phyloP scores from a whole-genome alignment of 2,888 invertebrate species.

The Ochlodes sylvanus region DNA sequence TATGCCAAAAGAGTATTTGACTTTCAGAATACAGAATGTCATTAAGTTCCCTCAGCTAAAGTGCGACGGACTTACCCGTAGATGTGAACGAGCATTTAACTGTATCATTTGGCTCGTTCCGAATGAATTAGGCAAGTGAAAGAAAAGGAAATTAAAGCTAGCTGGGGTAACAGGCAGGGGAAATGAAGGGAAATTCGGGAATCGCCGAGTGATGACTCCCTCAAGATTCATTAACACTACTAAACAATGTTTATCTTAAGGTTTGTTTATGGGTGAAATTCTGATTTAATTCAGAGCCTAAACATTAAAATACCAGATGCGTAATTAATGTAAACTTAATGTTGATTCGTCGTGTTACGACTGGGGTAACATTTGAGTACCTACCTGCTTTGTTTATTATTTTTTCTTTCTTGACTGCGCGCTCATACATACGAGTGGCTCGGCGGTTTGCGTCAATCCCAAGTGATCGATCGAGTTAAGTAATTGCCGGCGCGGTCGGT shows the following conservation, averaged over 20 bases:
- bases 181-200: slow-evolving; percentile 3
- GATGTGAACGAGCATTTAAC: slow-evolving; percentile 28
- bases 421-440: too few relatives aligned
- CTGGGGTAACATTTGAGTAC: too few relatives aligned
- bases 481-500: too few relatives aligned
- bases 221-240: slow-evolving; percentile 5
- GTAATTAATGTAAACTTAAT: too few relatives aligned
- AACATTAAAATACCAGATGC: too few relatives aligned
- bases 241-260: background rate
- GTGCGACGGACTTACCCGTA: slow-evolving; percentile 14
- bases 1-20: slow-evolving; percentile 26
- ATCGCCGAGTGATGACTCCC: background rate
- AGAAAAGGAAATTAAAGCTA: slow-evolving; percentile 25
- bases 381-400: too few relatives aligned
- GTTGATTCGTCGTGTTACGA: too few relatives aligned
- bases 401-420: too few relatives aligned
- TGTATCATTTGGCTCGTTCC: slow-evolving; percentile 24
- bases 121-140: slow-evolving; percentile 28
- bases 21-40: slow-evolving; percentile 20
- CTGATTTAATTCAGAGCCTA: too few relatives aligned
- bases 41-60: slow-evolving; percentile 18
- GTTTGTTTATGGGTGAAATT: background rate
- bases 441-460: too few relatives aligned
- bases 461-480: too few relatives aligned
- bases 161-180: background rate